These are phyloP conservation scores for Limanda limanda DNA, from an alignment of 2,113 vertebrate genomes.

Conservation along the genomic window DNA sequence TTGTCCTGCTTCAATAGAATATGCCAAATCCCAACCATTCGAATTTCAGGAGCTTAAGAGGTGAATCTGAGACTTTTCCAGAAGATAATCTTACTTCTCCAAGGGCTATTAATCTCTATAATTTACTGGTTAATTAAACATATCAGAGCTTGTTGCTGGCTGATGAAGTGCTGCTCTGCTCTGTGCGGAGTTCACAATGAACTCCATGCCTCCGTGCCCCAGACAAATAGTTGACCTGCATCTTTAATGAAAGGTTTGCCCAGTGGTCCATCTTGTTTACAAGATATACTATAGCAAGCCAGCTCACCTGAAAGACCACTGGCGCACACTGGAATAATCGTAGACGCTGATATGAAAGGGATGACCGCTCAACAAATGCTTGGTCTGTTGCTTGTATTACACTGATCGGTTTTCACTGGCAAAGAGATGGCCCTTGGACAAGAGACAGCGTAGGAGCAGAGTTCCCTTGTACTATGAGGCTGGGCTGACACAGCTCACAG, in stretches of 20 bases:
- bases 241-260: constrained; percentile 29
- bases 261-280: neutral
- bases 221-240: constrained; percentile 23
- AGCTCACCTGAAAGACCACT: neutral
- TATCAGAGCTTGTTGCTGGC: constrained; percentile 63
- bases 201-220: constrained; percentile 46
- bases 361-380: constrained; percentile 24
- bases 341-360: neutral
- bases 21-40: constrained; percentile 18
- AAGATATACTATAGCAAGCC: neutral
- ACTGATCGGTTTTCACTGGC: constrained; percentile 45
- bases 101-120: constrained; percentile 67
- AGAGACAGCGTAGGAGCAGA: constrained; percentile 9
- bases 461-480: constrained; percentile 49
- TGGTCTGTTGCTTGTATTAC: constrained; percentile 35
- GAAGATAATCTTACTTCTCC: constrained; percentile 56
- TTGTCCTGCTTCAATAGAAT: constrained; percentile 34
- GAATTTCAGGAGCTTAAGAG: constrained; percentile 43
- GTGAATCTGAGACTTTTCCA: constrained; percentile 50
- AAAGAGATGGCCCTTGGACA: constrained; percentile 20
- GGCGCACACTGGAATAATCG: neutral
- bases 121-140: constrained; percentile 73
- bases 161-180: constrained; percentile 46
- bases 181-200: constrained; percentile 47
- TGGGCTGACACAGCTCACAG: constrained; percentile 55